A percentile compares a stretch with the other conserved stretches of the same genome.
phyloP scores from a whole-genome alignment of 2,888 invertebrate genomes.

The Parasteatoda lunata region DNA sequence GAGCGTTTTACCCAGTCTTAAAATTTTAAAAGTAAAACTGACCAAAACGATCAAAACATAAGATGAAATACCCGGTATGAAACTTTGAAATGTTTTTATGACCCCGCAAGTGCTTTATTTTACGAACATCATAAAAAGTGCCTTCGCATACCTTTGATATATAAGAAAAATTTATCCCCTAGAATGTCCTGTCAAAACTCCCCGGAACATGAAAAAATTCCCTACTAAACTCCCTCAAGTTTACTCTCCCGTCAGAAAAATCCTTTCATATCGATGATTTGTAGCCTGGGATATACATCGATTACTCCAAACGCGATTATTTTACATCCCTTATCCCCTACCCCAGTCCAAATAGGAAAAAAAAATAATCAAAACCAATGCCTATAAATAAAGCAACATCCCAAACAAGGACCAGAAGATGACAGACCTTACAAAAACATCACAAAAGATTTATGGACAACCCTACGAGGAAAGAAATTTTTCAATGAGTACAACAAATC shows the following conservation, averaged over 20 bases:
- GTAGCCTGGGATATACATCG: slow-evolving; percentile 59
- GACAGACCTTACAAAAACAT: slow-evolving; percentile 51
- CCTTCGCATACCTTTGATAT: background rate
- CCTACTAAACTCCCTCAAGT: slow-evolving; percentile 32
- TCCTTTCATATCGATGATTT: slow-evolving; percentile 62
- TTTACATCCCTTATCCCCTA: slow-evolving; percentile 45
- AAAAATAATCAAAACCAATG: slow-evolving; percentile 58
- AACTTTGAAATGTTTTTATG: slow-evolving; percentile 23
- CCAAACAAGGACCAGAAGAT: slow-evolving; percentile 34
- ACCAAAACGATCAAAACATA: background rate
- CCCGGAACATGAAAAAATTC: slow-evolving; percentile 11
- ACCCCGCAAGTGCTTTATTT: slow-evolving; percentile 38
- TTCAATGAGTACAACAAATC: slow-evolving; percentile 41
- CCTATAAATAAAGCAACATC: slow-evolving; percentile 54
- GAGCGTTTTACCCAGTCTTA: too few relatives aligned
- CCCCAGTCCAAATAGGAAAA: background rate
- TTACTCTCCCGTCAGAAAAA: slow-evolving; percentile 57
- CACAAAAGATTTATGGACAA: slow-evolving; percentile 41
- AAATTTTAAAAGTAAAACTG: background rate
- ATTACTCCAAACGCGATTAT: slow-evolving; percentile 55
- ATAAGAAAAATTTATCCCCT: slow-evolving; percentile 20
- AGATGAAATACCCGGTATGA: slow-evolving; percentile 42
- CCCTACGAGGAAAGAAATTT: slow-evolving; percentile 36
- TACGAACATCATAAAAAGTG: slow-evolving; percentile 52
- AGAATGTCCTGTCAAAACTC: slow-evolving; percentile 20